Conservation (phyloP, 2,888 invertebrate genomes). For the Apocheima hispidaria region DNA sequence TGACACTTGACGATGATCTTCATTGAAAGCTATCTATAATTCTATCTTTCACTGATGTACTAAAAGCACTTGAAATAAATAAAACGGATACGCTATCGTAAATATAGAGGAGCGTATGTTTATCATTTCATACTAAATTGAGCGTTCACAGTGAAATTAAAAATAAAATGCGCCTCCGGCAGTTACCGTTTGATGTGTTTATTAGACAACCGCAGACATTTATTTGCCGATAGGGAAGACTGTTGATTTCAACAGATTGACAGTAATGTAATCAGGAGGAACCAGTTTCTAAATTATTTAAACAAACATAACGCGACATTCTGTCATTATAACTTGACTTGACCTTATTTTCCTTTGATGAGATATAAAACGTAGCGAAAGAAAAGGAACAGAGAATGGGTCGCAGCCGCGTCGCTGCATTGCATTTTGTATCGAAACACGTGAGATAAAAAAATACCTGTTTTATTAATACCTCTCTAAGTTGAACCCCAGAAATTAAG, state of each 20-base stretch:
- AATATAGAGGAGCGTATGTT: conserved; percentile 17
- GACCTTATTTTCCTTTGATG: too few species aligned
- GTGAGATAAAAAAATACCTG: too few species aligned
- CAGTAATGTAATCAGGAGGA: background rate
- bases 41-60: conserved; percentile 10
- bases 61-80: conserved; percentile 21
- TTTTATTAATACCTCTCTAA: too few species aligned
- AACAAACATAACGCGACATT: background rate
- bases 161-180: conserved; percentile 11
- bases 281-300: background rate
- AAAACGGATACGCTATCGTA: conserved; percentile 13
- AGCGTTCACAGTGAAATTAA: conserved; percentile 18
- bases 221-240: conserved; percentile 11
- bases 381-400: too few species aligned
- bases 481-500: too few species aligned
- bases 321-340: too few species aligned
- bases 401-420: too few species aligned
- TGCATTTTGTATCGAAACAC: too few species aligned
- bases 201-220: conserved; percentile 17
- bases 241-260: conserved; percentile 6
- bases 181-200: conserved; percentile 3
- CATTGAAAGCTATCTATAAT: too few species aligned
- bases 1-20: conserved; percentile 10
- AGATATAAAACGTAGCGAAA: too few species aligned
- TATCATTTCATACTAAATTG: conserved; percentile 14